A percentile compares a stretch with the other conserved stretches of the same genome.
phyloP scores from a whole-genome alignment of 2,888 invertebrate genomes.

The Dicycla oo region DNA sequence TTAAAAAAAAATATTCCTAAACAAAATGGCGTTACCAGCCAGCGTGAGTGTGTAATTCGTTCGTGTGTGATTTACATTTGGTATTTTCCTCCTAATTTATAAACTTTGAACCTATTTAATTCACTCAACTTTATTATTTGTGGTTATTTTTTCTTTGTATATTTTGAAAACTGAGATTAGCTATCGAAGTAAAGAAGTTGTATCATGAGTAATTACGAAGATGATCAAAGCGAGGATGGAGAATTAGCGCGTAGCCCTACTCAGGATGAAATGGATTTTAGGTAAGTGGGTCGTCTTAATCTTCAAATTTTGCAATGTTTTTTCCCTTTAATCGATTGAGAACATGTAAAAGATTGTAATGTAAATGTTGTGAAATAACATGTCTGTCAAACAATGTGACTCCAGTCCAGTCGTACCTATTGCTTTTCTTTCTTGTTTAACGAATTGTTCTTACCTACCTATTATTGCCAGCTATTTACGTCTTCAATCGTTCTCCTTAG shows the following conservation, averaged over 20 bases:
- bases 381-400: conserved; percentile 33
- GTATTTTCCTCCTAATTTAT: conserved; percentile 13
- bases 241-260: conserved; percentile 95
- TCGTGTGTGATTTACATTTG: conserved; percentile 39
- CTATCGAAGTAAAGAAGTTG: conserved; percentile 24
- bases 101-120: conserved; percentile 13
- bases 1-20: conserved; percentile 35
- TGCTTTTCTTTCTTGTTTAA: conserved; percentile 7
- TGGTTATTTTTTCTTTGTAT: conserved; percentile 25
- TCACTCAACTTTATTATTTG: conserved; percentile 27
- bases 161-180: conserved; percentile 19
- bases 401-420: background rate
- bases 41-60: conserved; percentile 54
- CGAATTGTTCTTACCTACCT: background rate
- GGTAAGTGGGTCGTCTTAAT: conserved; percentile 79
- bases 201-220: conserved; percentile 90
- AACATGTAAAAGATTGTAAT: background rate
- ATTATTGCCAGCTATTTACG: background rate
- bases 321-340: background rate
- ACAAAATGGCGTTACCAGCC: conserved; percentile 72
- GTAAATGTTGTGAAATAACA: conserved; percentile 39
- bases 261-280: conserved; percentile 90
- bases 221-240: conserved; percentile 96
- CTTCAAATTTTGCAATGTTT: background rate
- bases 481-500: background rate